Base-by-base conservation (phyloP, 1,140 invertebrate species). In the Dufourea novaeangliae region DNA sequence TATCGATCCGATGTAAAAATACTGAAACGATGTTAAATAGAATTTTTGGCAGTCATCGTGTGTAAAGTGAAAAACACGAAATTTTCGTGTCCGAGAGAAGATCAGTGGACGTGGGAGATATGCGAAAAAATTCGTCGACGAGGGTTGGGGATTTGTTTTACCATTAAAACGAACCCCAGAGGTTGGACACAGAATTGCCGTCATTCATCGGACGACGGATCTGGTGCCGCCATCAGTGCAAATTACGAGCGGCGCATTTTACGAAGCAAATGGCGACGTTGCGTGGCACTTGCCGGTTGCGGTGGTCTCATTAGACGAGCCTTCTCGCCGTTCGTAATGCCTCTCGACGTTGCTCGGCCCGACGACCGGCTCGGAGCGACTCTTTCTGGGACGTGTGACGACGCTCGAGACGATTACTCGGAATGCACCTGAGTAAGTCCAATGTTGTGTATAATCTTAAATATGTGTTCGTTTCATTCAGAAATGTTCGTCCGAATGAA, bases 191-290 rank as follows among this genome's bases (percentile, higher is more conserved):
- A 46, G 56, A 50, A 71, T 71, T 71, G 56, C 69, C 69, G 69
- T 71, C 56, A 71, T 71, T 71, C 56, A 71, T 62, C 69, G 56
- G 37, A n/a, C 25, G 67, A 20, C 34, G 32, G 25, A 7, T 32
- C 6, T 6, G 67, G n/a, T 46, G 69, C 46, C 62, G 69, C 39
- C 56, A 71, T 71, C 69, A 62, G 41, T 57, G 70, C 22, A 72
- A 72, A 73, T 63, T 73, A 52, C 59, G 46, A n/a, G n/a, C 59
- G 59, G 44, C 32, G 59, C 69, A 46, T 71, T 71, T 62, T 46
- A 34, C 37, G 69, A 46, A 56, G 62, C 37, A 71, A 61, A 71
- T 71, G 39, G 56, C 69, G 39, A 56, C 27, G 69, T 71, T 71
- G 69, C 69, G 69, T 50, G 69, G 69, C 56, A 71, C 61, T 71